Conservation (phyloP, 2,797 vertebrate genomes). For the Eleutherodactylus coqui region DNA sequence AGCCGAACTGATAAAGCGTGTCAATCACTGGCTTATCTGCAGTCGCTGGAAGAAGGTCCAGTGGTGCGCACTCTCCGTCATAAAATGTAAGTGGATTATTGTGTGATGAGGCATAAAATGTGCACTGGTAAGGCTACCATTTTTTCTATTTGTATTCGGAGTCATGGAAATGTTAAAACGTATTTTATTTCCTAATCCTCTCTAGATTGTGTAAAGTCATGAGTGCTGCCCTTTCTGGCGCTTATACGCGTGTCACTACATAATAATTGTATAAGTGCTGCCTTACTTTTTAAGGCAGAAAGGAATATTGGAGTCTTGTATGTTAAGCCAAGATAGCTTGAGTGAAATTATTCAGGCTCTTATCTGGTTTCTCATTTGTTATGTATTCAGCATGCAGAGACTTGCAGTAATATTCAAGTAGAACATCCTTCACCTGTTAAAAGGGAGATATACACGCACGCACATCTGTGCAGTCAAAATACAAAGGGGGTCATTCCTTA, state of each 20-base stretch:
- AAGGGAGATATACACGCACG: neutral
- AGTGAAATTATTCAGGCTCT: neutral
- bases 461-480: too few species aligned
- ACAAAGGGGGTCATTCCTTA: too few species aligned
- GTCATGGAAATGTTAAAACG: slow-evolving; percentile 2
- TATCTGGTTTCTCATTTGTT: neutral
- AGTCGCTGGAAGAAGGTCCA: slow-evolving; percentile 98
- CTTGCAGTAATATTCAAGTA: neutral
- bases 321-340: neutral
- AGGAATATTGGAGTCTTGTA: neutral
- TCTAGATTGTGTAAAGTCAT: slow-evolving; percentile 13
- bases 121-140: neutral
- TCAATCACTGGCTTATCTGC: slow-evolving; percentile 96
- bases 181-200: slow-evolving; percentile 2
- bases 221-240: neutral
- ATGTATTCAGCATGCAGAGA: neutral
- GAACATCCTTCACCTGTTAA: neutral
- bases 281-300: neutral
- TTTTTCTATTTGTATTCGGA: slow-evolving; percentile 20
- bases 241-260: slow-evolving; percentile 1
- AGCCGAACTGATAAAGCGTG: slow-evolving; percentile 90
- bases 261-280: neutral
- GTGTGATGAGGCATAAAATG: slow-evolving; percentile 11
- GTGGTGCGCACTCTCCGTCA: slow-evolving; percentile 91
- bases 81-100: slow-evolving; percentile 85